phyloP scores from a whole-genome alignment of 1,140 invertebrate genomes.

The Kradibia gibbosae region DNA sequence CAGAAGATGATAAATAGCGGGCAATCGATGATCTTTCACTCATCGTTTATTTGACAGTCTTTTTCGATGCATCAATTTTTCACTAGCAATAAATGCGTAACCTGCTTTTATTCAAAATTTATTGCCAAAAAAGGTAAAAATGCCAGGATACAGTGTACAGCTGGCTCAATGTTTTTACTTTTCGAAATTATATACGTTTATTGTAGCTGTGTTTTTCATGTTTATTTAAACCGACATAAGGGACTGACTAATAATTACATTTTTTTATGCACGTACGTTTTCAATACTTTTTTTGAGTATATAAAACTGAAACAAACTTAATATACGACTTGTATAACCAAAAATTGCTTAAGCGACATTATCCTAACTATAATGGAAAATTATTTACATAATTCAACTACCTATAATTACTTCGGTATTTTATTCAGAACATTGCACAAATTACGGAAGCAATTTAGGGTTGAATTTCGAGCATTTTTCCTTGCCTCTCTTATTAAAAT shows the following conservation, averaged over 20 bases:
- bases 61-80: too few species aligned
- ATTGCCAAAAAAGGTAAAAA: too few species aligned
- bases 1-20: background rate
- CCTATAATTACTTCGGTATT: slow-evolving; percentile 15
- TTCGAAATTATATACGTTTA: too few species aligned
- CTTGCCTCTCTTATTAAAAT: slow-evolving; percentile 4
- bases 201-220: too few species aligned
- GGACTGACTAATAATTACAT: background rate
- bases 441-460: background rate
- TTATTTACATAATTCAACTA: slow-evolving; percentile 17
- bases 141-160: too few species aligned
- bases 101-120: too few species aligned
- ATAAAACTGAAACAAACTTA: background rate
- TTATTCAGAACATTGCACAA: background rate
- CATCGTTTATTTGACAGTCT: too few species aligned
- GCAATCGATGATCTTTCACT: too few species aligned
- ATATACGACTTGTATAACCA: background rate
- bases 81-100: too few species aligned
- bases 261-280: background rate
- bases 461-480: background rate
- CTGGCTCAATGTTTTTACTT: too few species aligned
- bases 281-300: background rate
- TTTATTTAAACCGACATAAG: too few species aligned
- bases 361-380: background rate
- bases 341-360: background rate